Percentiles rank a stretch among this genome's conserved stretches.
These are phyloP conservation scores for Acomys russatus DNA, from an alignment of 2,797 vertebrate genomes.

Conservation along the genomic window DNA sequence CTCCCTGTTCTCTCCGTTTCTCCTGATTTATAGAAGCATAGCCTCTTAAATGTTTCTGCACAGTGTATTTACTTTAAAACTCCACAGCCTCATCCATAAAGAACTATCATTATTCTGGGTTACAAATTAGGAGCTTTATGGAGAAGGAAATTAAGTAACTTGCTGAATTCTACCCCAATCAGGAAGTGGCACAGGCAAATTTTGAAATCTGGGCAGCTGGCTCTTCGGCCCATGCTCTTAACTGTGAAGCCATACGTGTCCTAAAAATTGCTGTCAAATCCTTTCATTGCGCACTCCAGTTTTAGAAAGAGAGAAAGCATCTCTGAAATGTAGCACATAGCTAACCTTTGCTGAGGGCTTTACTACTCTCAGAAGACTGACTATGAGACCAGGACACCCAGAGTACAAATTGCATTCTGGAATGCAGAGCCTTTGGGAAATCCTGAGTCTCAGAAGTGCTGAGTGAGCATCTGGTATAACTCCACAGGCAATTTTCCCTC, in stretches of 20 bases:
- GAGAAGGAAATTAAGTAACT: neutral
- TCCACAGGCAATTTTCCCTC: neutral
- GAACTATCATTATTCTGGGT: constrained; percentile 49
- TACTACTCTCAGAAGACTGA: neutral
- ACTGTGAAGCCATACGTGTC: neutral
- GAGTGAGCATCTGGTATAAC: neutral
- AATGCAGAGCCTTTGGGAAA: constrained; percentile 13
- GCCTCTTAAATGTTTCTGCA: constrained; percentile 13
- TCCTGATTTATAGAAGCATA: neutral
- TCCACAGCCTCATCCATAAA: neutral
- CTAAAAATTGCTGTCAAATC: constrained; percentile 40
- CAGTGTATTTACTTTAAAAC: constrained; percentile 37
- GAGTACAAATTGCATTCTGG: constrained; percentile 1
- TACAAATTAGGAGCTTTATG: constrained; percentile 54
- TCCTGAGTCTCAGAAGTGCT: neutral
- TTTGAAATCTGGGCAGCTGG: constrained; percentile 58
- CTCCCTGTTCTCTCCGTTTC: too few species aligned
- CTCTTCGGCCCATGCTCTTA: constrained; percentile 17
- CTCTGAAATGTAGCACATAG: constrained; percentile 15
- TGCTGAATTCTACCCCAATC: constrained; percentile 53
- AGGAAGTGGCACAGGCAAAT: constrained; percentile 18
- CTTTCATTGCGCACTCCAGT: constrained; percentile 8
- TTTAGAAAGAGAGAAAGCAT: constrained; percentile 38
- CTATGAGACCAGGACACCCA: neutral
- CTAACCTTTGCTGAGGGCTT: neutral